Base-by-base conservation (phyloP, 2,888 invertebrate species). In the Homarus gammarus region DNA sequence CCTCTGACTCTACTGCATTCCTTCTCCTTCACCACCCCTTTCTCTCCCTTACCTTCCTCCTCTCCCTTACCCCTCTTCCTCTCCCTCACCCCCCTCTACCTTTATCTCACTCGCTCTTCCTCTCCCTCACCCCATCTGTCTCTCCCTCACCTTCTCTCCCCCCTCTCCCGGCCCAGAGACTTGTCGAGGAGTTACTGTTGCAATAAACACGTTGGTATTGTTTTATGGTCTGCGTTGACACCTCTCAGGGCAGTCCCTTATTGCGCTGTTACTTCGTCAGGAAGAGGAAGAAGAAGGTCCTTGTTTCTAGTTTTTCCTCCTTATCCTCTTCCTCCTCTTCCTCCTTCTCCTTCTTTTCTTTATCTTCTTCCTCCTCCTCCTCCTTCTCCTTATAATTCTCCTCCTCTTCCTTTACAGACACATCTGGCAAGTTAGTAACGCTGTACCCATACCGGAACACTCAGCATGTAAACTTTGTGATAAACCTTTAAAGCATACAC, bases 201-300 rank as follows among this genome's bases (percentile, higher is more conserved):
- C 64, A 64, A 64, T 64, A 64, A 64, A 64, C 64, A 64, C 64
- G 27, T 27, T 64, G 64, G 64, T 64, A 64, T 27, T 64, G 64
- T 64, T 64, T 64, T 64, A 64, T 64, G 64, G 64, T n/a, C 10
- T 3, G 18, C 10, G 64, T 64, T 64, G 64, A 64, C 64, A 27
- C 64, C 64, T 64, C 27, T 22, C 56, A 22, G 27, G 64, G 27
- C 27, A 64, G 2, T 64, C 64, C 64, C 27, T 64, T 64, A 64
- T 22, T 64, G 64, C 64, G 6, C 27, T 64, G 27, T 64, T 64
- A 64, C 64, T 64, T 64, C 64, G 18, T 64, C 64, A 64, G 27
- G 64, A 27, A 27, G 64, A 64, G 64, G 27, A 27, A 27, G 5
- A 27, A 3, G 3, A 27, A 3, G 64, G 10, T 3, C 44, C 12